Base-by-base conservation (phyloP, 2,113 vertebrate genomes). In the Chloropsis hardwickii region DNA sequence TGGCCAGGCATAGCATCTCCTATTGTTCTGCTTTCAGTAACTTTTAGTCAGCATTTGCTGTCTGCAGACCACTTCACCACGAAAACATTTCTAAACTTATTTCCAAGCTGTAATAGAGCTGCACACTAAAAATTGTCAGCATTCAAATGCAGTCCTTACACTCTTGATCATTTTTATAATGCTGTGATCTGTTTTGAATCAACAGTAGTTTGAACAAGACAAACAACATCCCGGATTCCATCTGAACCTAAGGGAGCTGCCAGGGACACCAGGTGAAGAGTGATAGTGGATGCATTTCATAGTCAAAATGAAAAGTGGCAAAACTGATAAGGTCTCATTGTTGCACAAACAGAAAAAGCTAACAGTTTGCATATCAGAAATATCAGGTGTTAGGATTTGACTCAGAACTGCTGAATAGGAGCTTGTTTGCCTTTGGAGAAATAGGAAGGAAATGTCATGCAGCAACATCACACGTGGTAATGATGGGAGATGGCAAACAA, bases 391-490 rank as follows among this genome's bases (percentile, higher is more conserved):
- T 93, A 25, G 64, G 85, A 81, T 90, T 91, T 96, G 97, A 97
- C 20, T 92, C 94, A 95, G 90, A 93, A 96, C 95, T 93, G 92
- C 94, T 89, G 95, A 96, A 89, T 91, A 86, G 90, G 31, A 74
- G 66, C 86, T 94, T 96, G 95, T 97, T 97, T 97, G 96, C 90
- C 92, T 97, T 92, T 89, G 71, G 91, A 97, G 95, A 96, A 96
- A 94, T 85, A 81, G 97, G 97, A 98, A 98, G 97, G 98, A 98
- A 98, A 97, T 97, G 93, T 97, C 96, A 94, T 81, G 95, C 87
- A 90, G 72, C 78, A 94, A 40, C 97, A 90, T 90, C 73, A 81
- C 81, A 81, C 15, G 2, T 93, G 96, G 94, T 90, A 88, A 93
- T 10, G 21, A 88, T 79, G 95, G 94, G 92, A 96, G 94, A 92